Base-by-base conservation (phyloP, 1,140 invertebrate species). In the Latrodectus geometricus region DNA sequence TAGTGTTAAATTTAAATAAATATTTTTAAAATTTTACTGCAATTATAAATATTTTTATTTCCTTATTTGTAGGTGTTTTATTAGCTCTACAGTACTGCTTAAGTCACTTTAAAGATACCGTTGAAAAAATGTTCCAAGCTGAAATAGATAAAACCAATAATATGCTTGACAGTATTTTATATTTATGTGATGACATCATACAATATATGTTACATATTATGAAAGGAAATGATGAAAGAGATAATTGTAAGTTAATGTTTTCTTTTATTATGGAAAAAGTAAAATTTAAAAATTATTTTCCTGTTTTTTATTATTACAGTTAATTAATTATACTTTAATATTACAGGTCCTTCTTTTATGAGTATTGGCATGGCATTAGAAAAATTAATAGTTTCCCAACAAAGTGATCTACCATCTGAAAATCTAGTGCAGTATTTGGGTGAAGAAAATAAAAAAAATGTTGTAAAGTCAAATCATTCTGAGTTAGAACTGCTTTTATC, bases 21-120 rank as follows among this genome's bases (percentile, higher is more conserved):
- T 35, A 35, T 35, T 35, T 3, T 35, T 35, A 35, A 35, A 35
- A 35, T 35, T 35, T 35, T 35, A 35, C 35, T 35, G 35, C 5
- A 35, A 35, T 35, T 35, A n/a, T n/a, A 35, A 35, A 35, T 35
- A 35, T 35, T 35, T 35, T 35, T 35, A 35, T 35, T 35, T 35
- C 5, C 35, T 35, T 84, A 20, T 74, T 35, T 73, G 75, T 76
- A 86, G 83, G 83, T 56, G 48, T 70, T 12, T 61, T 86, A 50
- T 50, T 86, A 4, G 83, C 74, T 56, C 74, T 86, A 48, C 65
- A 86, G 12, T 78, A 86, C 15, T 86, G 83, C n/a, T 56, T 86
- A 8, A 15, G 11, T 14, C 15, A 14, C 54, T 77, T 73, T 49
- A 70, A 70, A 56, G 17, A 65, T 35, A 15, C 11, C 20, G 35